Conservation (phyloP, 1,140 invertebrate genomes). For the Ceratina calcarata region DNA sequence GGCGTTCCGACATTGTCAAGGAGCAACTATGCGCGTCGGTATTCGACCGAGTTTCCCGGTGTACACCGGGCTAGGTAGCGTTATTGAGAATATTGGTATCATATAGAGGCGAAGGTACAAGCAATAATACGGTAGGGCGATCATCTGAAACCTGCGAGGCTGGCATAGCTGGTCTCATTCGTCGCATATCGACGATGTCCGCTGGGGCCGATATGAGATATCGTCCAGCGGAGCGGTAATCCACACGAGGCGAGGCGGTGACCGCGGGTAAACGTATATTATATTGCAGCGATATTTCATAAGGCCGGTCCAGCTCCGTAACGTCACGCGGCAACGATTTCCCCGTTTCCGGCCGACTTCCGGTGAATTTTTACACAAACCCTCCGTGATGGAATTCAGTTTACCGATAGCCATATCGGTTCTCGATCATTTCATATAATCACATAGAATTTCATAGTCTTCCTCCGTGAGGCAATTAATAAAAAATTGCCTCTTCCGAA, state of each 20-base stretch:
- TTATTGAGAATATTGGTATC: conserved; percentile 74
- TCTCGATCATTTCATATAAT: too few relatives aligned
- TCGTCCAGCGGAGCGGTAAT: conserved; percentile 73
- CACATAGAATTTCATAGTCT: too few relatives aligned
- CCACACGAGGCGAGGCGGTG: conserved; percentile 61
- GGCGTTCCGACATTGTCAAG: conserved; percentile 12
- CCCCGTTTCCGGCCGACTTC: conserved; percentile 56
- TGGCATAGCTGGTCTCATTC: conserved; percentile 77
- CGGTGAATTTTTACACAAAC: conserved; percentile 50
- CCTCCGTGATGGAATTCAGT: conserved; percentile 1
- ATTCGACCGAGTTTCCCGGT: conserved; percentile 24
- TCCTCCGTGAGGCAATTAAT: too few relatives aligned
- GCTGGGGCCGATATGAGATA: conserved; percentile 78
- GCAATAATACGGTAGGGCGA: conserved; percentile 74
- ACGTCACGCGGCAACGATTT: conserved; percentile 64
- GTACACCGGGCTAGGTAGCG: conserved; percentile 40
- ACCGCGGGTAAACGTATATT: conserved; percentile 75
- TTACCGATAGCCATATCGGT: not conserved
- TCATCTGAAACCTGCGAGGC: conserved; percentile 73
- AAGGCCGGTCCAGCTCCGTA: conserved; percentile 72
- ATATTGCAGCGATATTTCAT: conserved; percentile 79
- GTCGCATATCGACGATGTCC: conserved; percentile 79
- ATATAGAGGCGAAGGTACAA: conserved; percentile 65
- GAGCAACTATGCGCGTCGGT: conserved; percentile 9
- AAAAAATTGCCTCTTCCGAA: too few relatives aligned